Conservation (phyloP, 2,888 invertebrate genomes). For the Tanytarsus gracilentus region DNA sequence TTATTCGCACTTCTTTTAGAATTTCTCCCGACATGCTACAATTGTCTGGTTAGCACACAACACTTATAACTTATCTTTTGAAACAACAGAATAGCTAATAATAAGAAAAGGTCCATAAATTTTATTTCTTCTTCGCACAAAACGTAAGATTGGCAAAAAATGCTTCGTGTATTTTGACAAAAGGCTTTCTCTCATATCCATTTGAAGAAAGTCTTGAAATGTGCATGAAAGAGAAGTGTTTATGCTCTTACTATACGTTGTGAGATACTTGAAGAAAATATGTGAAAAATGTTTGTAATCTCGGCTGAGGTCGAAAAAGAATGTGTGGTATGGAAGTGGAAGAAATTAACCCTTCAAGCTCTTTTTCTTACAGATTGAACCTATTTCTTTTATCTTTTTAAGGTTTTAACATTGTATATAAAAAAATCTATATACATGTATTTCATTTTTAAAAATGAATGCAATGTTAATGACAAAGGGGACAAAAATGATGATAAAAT, state of each 20-base stretch:
- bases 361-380: background rate
- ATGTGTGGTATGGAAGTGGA: slow-evolving; percentile 19
- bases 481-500: no score
- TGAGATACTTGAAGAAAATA: slow-evolving; percentile 16
- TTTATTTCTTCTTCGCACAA: slow-evolving; percentile 6
- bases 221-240: background rate
- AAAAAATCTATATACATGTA: no score
- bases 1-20: slow-evolving; percentile 9
- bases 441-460: no score
- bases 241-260: slow-evolving; percentile 5
- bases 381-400: no score
- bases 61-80: background rate
- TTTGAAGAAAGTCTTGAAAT: background rate
- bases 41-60: background rate
- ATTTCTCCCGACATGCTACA: background rate
- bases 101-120: slow-evolving; percentile 27
- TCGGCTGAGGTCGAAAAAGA: slow-evolving; percentile 12
- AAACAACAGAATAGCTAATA: slow-evolving; percentile 18
- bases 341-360: slow-evolving; percentile 25
- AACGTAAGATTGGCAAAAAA: background rate
- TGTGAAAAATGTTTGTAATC: slow-evolving; percentile 27
- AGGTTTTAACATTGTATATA: no score
- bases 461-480: no score
- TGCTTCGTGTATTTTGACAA: slow-evolving; percentile 22
- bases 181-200: background rate